Base-by-base conservation (phyloP, 2,797 vertebrate genomes). In the Typhlichthys subterraneus region DNA sequence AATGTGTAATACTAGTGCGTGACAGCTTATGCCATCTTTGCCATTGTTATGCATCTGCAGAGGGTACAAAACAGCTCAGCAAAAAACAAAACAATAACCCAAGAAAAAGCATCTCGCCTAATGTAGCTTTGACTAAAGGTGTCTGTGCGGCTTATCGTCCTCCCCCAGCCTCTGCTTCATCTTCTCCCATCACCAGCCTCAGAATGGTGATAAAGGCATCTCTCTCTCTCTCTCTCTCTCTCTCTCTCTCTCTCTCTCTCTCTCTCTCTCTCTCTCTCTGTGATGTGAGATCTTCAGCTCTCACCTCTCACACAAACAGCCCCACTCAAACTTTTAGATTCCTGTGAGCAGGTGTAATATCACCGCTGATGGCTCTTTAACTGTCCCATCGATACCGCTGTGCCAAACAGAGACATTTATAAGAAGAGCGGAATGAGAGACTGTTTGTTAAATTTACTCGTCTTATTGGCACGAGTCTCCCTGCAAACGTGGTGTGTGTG, bases 181-280 rank as follows among this genome's bases (percentile, higher is more conserved):
- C 1, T 53, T 45, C 57, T 75, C 72, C 68, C 57, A 60, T 57
- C 63, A 55, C 57, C 60, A 75, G 69, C 62, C 65, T 69, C 73
- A 72, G 55, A 70, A 80, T 68, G 76, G 85, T 90, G 88, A 91
- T 92, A 87, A 89, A 91, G 81, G 77, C 71, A 89, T 88, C 73
- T 77, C 72, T 86, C 67, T 77, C 53, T 63, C 59, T 80, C 73
- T 72, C 70, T 68, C 75, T 83, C 63, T 75, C 73, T 59, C 79
- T 73, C 83, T 87, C 78, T 81, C 84, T 84, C 76, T 75, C 65
- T 87, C 78, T 76, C 70, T 59, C 67, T 75, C 68, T 60, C 68
- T 63, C 70, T 66, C 71, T 67, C 61, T 67, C 74, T 70, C 68
- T 23, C 48, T 14, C 17, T 45, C 55, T 15, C 59, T 59, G 23